phyloP scores from a whole-genome alignment of 2,797 vertebrate species.

The Nothura maculosa region DNA sequence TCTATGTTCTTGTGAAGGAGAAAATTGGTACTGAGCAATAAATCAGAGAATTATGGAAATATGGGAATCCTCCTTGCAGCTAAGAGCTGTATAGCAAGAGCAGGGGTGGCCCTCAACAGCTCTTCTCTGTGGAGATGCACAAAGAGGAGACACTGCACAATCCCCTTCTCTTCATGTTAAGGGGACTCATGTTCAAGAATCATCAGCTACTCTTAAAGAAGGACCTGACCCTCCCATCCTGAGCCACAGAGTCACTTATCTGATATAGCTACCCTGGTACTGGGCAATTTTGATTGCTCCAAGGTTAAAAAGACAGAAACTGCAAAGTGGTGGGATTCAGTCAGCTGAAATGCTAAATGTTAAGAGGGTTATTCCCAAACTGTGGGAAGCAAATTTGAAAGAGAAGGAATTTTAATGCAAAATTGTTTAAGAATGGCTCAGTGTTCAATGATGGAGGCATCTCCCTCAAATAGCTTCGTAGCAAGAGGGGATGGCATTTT shows the following conservation, averaged over 20 bases:
- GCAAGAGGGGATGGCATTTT: not conserved
- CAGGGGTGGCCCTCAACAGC: not conserved
- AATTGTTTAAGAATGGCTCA: not conserved
- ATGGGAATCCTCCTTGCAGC: not conserved
- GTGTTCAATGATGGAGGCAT: not conserved
- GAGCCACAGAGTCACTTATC: not conserved
- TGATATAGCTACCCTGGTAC: rapidly evolving
- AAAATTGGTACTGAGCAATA: constrained; percentile 38
- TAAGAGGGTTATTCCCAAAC: not conserved
- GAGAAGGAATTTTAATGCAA: not conserved
- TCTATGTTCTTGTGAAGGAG: not conserved
- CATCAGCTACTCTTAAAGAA: not conserved
- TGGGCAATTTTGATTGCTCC: not conserved
- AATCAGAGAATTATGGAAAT: constrained; percentile 24
- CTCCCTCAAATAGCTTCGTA: not conserved
- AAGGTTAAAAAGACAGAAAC: not conserved
- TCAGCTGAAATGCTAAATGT: not conserved
- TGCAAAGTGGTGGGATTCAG: not conserved
- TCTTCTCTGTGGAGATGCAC: not conserved
- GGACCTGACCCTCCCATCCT: rapidly evolving
- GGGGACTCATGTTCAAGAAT: not conserved
- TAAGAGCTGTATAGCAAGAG: not conserved
- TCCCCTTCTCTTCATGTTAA: not conserved
- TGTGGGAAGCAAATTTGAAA: not conserved
- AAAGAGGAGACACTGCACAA: not conserved